Conservation (phyloP, 2,113 vertebrate genomes). For the Lepisosteus osseus region DNA sequence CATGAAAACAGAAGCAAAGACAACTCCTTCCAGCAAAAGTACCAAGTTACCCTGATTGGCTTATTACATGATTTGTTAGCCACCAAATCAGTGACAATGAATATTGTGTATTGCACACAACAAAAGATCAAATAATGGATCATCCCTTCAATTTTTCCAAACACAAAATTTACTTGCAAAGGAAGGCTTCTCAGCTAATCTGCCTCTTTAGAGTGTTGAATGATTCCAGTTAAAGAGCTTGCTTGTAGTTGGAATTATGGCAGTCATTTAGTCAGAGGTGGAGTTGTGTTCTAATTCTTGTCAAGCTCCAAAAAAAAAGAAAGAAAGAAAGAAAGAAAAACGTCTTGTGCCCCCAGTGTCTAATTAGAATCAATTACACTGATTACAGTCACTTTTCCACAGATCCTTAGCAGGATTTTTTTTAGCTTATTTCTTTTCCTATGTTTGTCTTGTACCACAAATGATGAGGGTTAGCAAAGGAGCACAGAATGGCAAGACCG, state of each 20-base stretch:
- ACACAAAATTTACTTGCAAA: slow-evolving; percentile 49
- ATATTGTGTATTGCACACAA: too few species aligned
- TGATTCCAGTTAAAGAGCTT: slow-evolving; percentile 57
- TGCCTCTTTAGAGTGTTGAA: slow-evolving; percentile 46
- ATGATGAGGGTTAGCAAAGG: slow-evolving; percentile 18
- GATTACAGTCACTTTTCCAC: slow-evolving; percentile 56
- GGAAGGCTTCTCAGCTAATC: slow-evolving; percentile 54
- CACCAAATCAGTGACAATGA: too few species aligned
- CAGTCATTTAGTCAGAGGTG: slow-evolving; percentile 52
- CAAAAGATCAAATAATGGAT: too few species aligned
- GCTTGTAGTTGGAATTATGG: slow-evolving; percentile 44
- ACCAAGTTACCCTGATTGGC: too few species aligned
- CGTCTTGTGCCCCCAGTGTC: slow-evolving; percentile 47
- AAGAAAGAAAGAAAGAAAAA: slow-evolving; percentile 5
- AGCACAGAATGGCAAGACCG: slow-evolving; percentile 11
- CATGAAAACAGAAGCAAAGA: too few species aligned
- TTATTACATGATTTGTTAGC: too few species aligned
- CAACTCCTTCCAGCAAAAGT: too few species aligned
- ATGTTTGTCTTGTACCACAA: slow-evolving; percentile 24
- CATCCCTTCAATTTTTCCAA: slow-evolving; percentile 55
- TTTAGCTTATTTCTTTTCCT: slow-evolving; percentile 43
- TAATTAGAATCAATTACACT: slow-evolving; percentile 68
- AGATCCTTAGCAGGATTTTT: slow-evolving; percentile 56
- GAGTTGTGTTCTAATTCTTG: slow-evolving; percentile 31
- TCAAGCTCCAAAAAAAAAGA: slow-evolving; percentile 12